Conservation (phyloP, 2,888 invertebrate species). For the Heliconius ethilla region DNA sequence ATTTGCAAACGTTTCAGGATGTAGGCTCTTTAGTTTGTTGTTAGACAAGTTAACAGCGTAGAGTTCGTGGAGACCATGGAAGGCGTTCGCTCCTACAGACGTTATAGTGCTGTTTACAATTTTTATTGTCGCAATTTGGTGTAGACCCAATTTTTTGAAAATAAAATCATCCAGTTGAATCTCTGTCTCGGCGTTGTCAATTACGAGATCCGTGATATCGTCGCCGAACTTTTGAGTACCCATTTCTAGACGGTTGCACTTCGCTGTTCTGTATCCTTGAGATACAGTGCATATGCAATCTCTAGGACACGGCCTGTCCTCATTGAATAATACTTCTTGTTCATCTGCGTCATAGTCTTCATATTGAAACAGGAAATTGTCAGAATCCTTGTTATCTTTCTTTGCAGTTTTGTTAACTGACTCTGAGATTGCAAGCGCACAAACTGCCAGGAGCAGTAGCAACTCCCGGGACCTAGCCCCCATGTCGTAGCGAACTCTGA, state of each 20-base stretch:
- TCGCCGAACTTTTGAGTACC: conserved; percentile 85
- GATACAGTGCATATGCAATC: conserved; percentile 84
- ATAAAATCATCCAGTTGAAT: conserved; percentile 83
- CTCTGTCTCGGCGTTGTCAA: conserved; percentile 83
- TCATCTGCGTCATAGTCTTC: conserved; percentile 76
- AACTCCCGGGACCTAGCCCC: conserved; percentile 78
- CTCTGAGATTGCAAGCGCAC: conserved; percentile 70
- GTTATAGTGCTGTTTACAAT: conserved; percentile 87
- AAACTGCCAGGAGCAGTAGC: conserved; percentile 76
- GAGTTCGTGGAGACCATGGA: conserved; percentile 85
- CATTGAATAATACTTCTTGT: conserved; percentile 76
- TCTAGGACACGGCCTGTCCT: conserved; percentile 82
- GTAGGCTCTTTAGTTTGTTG: conserved; percentile 84
- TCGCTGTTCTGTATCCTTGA: conserved; percentile 83
- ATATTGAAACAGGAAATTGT: conserved; percentile 67
- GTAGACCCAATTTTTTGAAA: conserved; percentile 84
- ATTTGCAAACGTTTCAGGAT: conserved; percentile 86
- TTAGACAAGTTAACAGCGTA: conserved; percentile 87
- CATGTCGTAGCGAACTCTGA: conserved; percentile 79
- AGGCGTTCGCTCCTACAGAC: conserved; percentile 85
- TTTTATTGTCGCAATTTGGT: conserved; percentile 85
- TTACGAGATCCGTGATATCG: conserved; percentile 85
- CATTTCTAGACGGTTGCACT: conserved; percentile 85
- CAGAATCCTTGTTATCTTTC: conserved; percentile 61
- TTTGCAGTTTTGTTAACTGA: conserved; percentile 66